Percentiles rank a stretch among this genome's conserved stretches.
Conservation (phyloP, 2,888 invertebrate genomes). For the Zygothrica quintamaculata region DNA sequence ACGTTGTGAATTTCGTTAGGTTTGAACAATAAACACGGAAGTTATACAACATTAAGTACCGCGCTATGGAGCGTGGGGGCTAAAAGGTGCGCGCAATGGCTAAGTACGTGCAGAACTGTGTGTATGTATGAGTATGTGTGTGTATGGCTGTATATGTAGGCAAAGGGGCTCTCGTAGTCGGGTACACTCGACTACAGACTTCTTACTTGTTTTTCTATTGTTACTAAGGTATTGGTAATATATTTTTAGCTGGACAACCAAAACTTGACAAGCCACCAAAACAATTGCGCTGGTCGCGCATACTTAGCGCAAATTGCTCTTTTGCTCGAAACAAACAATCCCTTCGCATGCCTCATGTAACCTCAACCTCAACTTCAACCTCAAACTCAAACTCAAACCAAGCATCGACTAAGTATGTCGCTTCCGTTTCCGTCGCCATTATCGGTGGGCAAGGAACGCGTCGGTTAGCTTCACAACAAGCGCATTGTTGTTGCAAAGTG, state of each 20-base stretch:
- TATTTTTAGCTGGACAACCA: conserved; percentile 9
- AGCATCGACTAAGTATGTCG: conserved; percentile 70
- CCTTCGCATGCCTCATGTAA: background rate
- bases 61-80: no score
- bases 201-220: no score
- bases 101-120: no score
- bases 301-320: conserved; percentile 67
- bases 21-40: no score
- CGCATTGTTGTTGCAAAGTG: conserved; percentile 61
- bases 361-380: no score
- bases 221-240: background rate
- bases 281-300: conserved; percentile 60
- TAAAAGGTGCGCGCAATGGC: no score
- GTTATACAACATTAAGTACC: no score
- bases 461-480: conserved; percentile 40
- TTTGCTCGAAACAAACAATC: conserved; percentile 49
- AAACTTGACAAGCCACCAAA: conserved; percentile 23
- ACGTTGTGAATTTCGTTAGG: no score
- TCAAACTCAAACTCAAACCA: conserved; percentile 27
- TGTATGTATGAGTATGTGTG: no score
- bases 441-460: conserved; percentile 39
- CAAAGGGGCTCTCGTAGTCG: no score
- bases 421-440: conserved; percentile 76
- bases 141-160: no score
- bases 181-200: no score